Percentiles rank a stretch among this genome's conserved stretches.
Conservation (phyloP, 2,797 vertebrate genomes). For the Hapalemur alaotrensis region DNA sequence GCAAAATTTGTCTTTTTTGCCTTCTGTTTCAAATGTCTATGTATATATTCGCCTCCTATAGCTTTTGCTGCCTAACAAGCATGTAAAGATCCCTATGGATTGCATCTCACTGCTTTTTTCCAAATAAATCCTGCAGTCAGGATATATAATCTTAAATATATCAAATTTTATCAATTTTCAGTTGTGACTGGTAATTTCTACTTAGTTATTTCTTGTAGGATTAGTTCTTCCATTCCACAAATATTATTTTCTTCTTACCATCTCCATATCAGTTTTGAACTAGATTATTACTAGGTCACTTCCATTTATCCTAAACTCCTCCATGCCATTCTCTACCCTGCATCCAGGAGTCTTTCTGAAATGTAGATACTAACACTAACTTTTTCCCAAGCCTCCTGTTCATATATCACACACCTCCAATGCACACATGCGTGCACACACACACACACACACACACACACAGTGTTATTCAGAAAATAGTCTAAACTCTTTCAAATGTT, state of each 20-base stretch:
- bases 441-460: background rate
- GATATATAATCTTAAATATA: background rate
- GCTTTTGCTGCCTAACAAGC: background rate
- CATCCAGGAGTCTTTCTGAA: background rate
- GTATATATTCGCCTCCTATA: background rate
- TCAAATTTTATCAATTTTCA: background rate
- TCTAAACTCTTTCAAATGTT: background rate
- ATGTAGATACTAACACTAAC: background rate
- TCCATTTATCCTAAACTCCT: background rate
- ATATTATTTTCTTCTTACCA: background rate
- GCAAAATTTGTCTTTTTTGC: background rate
- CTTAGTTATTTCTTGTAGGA: background rate
- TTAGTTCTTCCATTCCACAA: background rate
- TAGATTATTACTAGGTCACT: background rate
- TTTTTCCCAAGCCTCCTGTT: background rate
- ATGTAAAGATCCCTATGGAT: background rate
- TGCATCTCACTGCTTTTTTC: background rate
- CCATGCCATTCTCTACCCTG: background rate
- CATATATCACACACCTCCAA: background rate
- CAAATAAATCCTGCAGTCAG: background rate
- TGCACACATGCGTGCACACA: accelerated
- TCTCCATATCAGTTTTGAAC: background rate
- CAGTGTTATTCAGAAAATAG: background rate
- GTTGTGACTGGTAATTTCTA: background rate
- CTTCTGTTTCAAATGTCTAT: background rate